Evolutionary conservation across 2,888 invertebrate genomes (phyloP).

Genomic region (Xestia ashworthii): DNA sequence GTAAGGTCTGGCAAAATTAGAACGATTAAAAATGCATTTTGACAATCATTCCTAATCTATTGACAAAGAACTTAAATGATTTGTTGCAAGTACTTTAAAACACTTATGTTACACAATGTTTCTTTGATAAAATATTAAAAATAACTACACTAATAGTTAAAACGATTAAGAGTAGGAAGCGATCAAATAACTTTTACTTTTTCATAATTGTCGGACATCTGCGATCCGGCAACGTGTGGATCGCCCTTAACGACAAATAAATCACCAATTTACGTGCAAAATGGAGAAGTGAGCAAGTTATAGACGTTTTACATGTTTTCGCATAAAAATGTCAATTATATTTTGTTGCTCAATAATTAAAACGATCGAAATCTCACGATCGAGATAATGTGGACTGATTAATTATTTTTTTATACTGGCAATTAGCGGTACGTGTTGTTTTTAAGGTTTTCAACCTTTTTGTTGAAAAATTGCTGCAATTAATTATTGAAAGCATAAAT

Average conservation of each 20-base stretch:
- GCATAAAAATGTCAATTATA: constrained; percentile 59
- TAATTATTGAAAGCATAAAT: constrained; percentile 34
- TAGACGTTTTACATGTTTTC: constrained; percentile 37
- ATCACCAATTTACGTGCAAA: constrained; percentile 39
- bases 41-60: background rate
- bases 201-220: constrained; percentile 43
- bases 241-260: constrained; percentile 60
- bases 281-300: constrained; percentile 23
- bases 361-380: constrained; percentile 42
- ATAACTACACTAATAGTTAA: constrained; percentile 20
- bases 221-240: constrained; percentile 33
- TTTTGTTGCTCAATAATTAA: constrained; percentile 55
- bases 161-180: constrained; percentile 43
- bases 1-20: background rate
- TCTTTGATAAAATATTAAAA: constrained; percentile 4
- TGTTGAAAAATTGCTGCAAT: constrained; percentile 56
- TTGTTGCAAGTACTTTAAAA: background rate
- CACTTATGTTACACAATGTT: constrained; percentile 1
- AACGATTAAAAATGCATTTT: background rate
- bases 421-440: constrained; percentile 54
- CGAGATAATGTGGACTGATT: constrained; percentile 57
- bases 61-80: background rate
- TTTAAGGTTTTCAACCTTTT: constrained; percentile 34
- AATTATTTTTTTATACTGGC: constrained; percentile 55
- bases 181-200: constrained; percentile 59